Conservation (phyloP, 2,888 invertebrate species). For the Mythimna impura region DNA sequence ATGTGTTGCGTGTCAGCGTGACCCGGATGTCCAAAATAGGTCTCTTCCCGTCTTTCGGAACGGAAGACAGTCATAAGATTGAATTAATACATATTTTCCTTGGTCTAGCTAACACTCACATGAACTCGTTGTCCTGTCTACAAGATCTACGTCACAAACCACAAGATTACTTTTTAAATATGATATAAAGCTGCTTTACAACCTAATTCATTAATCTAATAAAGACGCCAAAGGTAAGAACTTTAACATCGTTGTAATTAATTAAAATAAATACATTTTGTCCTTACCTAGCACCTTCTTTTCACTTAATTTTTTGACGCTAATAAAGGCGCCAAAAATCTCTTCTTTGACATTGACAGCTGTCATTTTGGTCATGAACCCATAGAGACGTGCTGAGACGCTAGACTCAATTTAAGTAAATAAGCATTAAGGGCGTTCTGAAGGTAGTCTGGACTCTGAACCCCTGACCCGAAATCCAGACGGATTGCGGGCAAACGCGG, state of each 20-base stretch:
- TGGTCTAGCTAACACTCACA: not conserved
- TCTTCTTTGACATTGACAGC: slow-evolving; percentile 41
- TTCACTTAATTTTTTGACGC: no score
- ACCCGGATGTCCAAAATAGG: slow-evolving; percentile 36
- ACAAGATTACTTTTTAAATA: no score
- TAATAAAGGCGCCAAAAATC: not conserved
- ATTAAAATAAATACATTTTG: no score
- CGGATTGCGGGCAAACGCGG: slow-evolving; percentile 29
- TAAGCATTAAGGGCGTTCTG: slow-evolving; percentile 33
- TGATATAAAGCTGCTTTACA: no score
- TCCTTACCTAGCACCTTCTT: no score
- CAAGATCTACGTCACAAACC: no score
- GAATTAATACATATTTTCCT: slow-evolving; percentile 10
- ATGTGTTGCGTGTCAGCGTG: slow-evolving; percentile 14
- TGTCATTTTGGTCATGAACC: slow-evolving; percentile 39
- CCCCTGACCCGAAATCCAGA: slow-evolving; percentile 42
- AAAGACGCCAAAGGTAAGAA: no score
- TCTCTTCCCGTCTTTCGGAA: slow-evolving; percentile 35
- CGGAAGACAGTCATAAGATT: slow-evolving; percentile 34
- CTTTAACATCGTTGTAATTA: no score
- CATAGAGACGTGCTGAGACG: slow-evolving; percentile 11
- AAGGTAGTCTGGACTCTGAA: slow-evolving; percentile 58
- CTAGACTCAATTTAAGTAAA: slow-evolving; percentile 14
- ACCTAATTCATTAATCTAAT: no score
- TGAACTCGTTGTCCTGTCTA: not conserved